Evolutionary conservation across 2,888 invertebrate genomes (phyloP).

Genomic region (Lordiphosa fenestrarum): DNA sequence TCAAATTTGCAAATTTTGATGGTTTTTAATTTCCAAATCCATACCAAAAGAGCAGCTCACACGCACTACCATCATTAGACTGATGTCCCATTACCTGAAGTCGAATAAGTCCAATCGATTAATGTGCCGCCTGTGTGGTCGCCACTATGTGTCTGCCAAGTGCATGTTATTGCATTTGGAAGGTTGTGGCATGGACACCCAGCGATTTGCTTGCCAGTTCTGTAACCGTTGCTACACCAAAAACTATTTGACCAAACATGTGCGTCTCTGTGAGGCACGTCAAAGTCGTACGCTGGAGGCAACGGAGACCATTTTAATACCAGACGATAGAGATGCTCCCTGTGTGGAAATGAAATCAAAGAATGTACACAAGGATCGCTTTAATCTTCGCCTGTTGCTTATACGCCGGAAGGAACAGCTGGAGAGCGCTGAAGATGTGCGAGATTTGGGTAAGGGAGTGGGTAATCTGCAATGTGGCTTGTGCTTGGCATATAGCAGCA

Average conservation of each 20-base stretch:
- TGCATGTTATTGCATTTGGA: conserved; percentile 3
- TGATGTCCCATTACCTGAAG: conserved; percentile 6
- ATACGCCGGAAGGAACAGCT: conserved; percentile 69
- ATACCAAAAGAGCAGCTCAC: not conserved
- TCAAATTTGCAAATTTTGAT: not conserved
- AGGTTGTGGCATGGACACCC: not conserved
- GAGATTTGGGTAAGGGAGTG: conserved; percentile 35
- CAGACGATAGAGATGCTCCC: too few species aligned
- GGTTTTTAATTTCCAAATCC: not conserved
- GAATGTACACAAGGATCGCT: not conserved
- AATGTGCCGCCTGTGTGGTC: conserved; percentile 1
- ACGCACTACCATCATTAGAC: not conserved
- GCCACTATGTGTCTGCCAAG: not conserved
- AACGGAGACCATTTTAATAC: not conserved
- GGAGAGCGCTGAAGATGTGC: conserved; percentile 54
- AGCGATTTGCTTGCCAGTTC: not conserved
- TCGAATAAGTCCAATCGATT: not conserved
- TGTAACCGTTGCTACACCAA: conserved; percentile 2
- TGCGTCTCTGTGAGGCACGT: not conserved
- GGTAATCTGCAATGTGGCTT: conserved; percentile 72
- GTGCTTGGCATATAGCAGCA: conserved; percentile 57
- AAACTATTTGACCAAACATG: not conserved
- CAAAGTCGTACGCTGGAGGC: not conserved
- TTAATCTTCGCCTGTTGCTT: conserved; percentile 71
- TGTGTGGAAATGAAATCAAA: not conserved